A percentile compares a stretch with the other conserved stretches of the same genome.
These are phyloP conservation scores for Schizopygopsis pylzovi DNA, from an alignment of 2,797 vertebrate species.

Conservation along the genomic window DNA sequence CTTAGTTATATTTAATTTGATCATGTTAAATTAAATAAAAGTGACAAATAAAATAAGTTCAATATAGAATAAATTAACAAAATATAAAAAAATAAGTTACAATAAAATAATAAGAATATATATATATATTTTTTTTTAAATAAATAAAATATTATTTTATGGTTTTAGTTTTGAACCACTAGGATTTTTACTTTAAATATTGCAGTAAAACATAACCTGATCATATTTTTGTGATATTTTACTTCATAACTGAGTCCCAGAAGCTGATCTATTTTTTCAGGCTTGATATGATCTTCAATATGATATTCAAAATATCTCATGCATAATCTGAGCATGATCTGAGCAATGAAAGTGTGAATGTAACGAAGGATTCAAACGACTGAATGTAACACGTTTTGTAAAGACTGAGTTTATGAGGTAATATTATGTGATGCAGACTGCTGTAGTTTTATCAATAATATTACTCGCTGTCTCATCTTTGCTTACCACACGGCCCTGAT, in stretches of 20 bases:
- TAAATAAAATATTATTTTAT: too few species aligned
- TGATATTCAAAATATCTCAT: background rate
- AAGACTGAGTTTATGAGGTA: conserved; percentile 1
- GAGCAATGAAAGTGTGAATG: conserved; percentile 30
- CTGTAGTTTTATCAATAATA: conserved; percentile 31
- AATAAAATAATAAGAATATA: too few species aligned
- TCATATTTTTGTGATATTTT: background rate
- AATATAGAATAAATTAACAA: background rate
- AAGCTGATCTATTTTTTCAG: background rate
- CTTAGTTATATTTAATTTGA: too few species aligned
- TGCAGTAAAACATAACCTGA: conserved; percentile 6
- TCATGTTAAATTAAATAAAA: background rate
- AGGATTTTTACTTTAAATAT: background rate
- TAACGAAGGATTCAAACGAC: background rate
- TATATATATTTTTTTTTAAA: background rate
- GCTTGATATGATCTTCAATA: background rate
- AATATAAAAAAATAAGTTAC: background rate
- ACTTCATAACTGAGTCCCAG: background rate
- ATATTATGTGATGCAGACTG: conserved; percentile 25
- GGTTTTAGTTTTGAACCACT: background rate
- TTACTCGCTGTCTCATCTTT: conserved; percentile 3
- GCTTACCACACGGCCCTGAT: conserved; percentile 96
- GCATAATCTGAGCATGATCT: background rate
- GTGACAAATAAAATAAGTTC: too few species aligned
- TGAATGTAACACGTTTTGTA: conserved; percentile 31